Base-by-base conservation (phyloP, 1,140 invertebrate species). In the Solen grandis region DNA sequence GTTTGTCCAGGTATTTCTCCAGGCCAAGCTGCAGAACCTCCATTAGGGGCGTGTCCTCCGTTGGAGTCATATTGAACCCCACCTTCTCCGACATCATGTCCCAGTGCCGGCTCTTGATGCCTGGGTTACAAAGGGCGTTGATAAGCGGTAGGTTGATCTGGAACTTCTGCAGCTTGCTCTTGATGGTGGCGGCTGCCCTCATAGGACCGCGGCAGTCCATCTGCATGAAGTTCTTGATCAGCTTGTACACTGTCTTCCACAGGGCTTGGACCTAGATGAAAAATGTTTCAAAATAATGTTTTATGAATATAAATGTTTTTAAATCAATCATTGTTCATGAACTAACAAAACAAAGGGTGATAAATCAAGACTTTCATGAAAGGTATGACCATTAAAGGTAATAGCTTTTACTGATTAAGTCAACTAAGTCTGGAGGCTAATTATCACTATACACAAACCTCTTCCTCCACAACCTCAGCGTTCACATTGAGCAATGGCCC, bases 21-120 rank as follows among this genome's bases (percentile, higher is more conserved):
- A 99, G 93, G 31, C 97, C 97, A 54, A 95, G 93, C 79, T 96
- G 96, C 65, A 99, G 95, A 95, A 99, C 97, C 80, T 97, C 96
- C 16, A 95, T 94, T 0, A 99, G 92, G 8, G 95, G 95, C 10
- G 95, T 95, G 33, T 94, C 94, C 0, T 94, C 91, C 2, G 93
- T 94, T 13, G 95, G 95, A 22, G 93, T 90, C 31, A 97, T 93
- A 55, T 94, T 91, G 0, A 94, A 92, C 38, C 73, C 54, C n/a
- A 90, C 89, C 87, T 89, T 91, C 76, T 88, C 89, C 76, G 86
- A 92, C 92, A 93, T 92, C 85, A 88, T 85, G 46, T 90, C 81
- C 92, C 92, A 93, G 80, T 93, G 92, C 46, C 92, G 84, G 36
- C 90, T 73, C 70, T 92, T 93, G 33, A 93, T 88, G 22, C 92